Conservation (phyloP, 2,888 invertebrate genomes). For the Clitarchus hookeri region DNA sequence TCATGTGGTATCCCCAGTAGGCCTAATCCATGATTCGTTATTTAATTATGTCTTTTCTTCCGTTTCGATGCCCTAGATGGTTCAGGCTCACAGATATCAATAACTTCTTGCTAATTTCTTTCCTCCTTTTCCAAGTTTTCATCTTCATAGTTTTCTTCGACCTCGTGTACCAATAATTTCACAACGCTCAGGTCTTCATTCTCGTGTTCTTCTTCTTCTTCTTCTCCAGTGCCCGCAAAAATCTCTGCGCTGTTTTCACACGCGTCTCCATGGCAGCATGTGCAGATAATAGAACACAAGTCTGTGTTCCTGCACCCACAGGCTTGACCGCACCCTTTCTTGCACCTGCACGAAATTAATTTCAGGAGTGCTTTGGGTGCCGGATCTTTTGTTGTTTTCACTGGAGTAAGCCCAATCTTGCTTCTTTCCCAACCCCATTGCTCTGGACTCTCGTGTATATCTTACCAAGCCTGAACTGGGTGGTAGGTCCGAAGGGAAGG, state of each 20-base stretch:
- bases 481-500: slow-evolving; percentile 44
- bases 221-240: no score
- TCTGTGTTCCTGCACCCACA: slow-evolving; percentile 36
- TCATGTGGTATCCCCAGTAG: no score
- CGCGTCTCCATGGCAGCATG: no score
- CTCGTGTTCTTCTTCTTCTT: no score
- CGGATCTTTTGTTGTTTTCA: neutral
- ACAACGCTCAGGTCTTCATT: no score
- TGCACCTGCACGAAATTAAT: slow-evolving; percentile 32
- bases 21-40: no score
- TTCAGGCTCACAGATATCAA: slow-evolving; percentile 35
- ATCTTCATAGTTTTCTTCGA: slow-evolving; percentile 37
- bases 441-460: no score
- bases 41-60: no score
- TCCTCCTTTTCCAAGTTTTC: neutral
- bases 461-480: slow-evolving; percentile 42
- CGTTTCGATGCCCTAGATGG: no score
- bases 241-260: no score
- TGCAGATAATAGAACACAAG: slow-evolving; percentile 29
- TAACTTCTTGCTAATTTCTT: slow-evolving; percentile 34
- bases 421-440: no score
- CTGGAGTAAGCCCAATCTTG: no score
- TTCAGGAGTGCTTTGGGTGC: slow-evolving; percentile 35
- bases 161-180: slow-evolving; percentile 30
- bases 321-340: slow-evolving; percentile 22